Conservation (phyloP, 2,797 vertebrate genomes). For the Ceryle rudis region DNA sequence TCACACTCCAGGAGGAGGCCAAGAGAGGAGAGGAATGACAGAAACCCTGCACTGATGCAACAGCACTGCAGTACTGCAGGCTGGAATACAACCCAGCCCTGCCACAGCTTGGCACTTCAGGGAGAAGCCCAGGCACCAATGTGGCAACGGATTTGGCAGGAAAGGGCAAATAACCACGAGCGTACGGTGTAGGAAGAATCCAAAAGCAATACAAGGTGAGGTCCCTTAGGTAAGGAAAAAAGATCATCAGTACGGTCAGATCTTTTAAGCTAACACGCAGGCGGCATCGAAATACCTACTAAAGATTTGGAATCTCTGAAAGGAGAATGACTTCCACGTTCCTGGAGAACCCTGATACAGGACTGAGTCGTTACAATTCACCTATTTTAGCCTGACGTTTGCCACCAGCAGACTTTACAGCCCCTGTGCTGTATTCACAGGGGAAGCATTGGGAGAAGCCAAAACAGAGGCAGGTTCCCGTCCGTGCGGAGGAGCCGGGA, state of each 20-base stretch:
- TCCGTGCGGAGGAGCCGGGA: background rate
- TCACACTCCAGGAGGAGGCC: conserved; percentile 34
- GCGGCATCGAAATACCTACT: rapidly evolving
- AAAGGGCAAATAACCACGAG: background rate
- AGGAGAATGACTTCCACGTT: background rate
- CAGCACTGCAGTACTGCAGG: conserved; percentile 69
- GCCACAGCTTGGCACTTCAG: background rate
- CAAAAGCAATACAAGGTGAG: rapidly evolving
- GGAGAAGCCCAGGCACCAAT: background rate
- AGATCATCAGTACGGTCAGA: background rate
- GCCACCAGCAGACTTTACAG: background rate
- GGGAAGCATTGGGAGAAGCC: background rate
- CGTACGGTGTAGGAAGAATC: rapidly evolving
- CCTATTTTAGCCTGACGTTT: background rate
- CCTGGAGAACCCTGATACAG: rapidly evolving
- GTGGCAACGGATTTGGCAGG: background rate
- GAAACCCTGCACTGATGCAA: conserved; percentile 66
- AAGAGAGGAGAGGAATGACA: conserved; percentile 25
- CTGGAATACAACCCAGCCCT: conserved; percentile 25
- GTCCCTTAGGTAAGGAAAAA: background rate
- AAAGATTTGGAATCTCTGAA: background rate
- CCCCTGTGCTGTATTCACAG: rapidly evolving
- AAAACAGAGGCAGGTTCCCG: rapidly evolving
- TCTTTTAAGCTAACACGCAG: background rate
- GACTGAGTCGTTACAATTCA: background rate